phyloP scores from a whole-genome alignment of 2,797 vertebrate species.

The Hippoglossus hippoglossus region DNA sequence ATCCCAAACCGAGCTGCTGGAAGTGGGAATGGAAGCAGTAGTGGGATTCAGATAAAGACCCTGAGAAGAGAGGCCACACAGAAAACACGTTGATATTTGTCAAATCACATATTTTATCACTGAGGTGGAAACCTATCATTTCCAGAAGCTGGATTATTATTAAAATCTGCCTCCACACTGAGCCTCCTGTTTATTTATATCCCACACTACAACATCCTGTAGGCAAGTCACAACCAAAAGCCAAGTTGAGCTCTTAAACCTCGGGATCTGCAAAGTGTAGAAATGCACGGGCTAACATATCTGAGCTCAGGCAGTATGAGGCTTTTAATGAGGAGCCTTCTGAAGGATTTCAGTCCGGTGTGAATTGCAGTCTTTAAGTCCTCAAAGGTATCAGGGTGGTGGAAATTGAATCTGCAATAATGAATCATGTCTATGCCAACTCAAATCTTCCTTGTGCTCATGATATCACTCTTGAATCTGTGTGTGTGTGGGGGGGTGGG shows the following conservation, averaged over 20 bases:
- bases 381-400: background rate
- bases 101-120: conserved; percentile 28
- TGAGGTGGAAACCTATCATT: conserved; percentile 31
- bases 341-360: background rate
- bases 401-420: background rate
- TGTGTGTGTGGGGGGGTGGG: no score
- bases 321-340: conserved; percentile 13
- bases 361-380: background rate
- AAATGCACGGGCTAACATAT: conserved; percentile 25
- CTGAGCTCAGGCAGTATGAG: conserved; percentile 11
- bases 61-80: conserved; percentile 1
- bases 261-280: conserved; percentile 36
- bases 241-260: conserved; percentile 56
- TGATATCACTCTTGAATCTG: conserved; percentile 1
- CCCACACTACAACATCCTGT: conserved; percentile 28
- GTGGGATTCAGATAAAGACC: background rate
- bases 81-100: background rate
- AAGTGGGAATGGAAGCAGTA: background rate
- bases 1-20: conserved; percentile 9
- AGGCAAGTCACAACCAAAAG: conserved; percentile 38
- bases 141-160: conserved; percentile 25
- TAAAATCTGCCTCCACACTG: background rate
- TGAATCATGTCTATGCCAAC: background rate
- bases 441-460: conserved; percentile 6
- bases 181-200: conserved; percentile 32